These are phyloP conservation scores for Phenganax marumi DNA, from an alignment of 92 coral and sea anemone genomes.

Conservation along the genomic window DNA sequence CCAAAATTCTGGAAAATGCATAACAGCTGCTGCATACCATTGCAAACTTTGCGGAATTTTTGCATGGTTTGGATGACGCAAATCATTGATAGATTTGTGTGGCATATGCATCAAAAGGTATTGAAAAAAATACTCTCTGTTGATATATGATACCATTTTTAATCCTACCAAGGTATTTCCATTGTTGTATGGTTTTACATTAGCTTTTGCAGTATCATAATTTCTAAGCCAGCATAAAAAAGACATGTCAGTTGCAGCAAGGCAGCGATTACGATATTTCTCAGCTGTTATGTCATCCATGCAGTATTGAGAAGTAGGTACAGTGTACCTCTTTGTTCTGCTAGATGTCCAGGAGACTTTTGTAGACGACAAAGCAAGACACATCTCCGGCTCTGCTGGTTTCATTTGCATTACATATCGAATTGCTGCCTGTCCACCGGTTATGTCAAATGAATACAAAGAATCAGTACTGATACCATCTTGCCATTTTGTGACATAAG, in stretches of 20 bases:
- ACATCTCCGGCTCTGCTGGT: slow-evolving; percentile 35
- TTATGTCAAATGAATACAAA: slow-evolving; percentile 19
- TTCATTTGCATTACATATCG: slow-evolving; percentile 17
- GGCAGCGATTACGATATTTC: not conserved
- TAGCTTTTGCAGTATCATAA: not conserved
- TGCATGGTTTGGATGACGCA: not conserved
- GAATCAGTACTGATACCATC: slow-evolving; percentile 26
- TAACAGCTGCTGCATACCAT: too few species aligned
- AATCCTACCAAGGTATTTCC: not conserved
- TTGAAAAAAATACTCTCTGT: not conserved
- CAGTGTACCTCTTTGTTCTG: not conserved
- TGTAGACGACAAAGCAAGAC: not conserved
- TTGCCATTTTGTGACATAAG: slow-evolving; percentile 45
- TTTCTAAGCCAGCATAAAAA: not conserved
- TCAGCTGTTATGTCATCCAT: not conserved
- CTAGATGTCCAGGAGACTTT: slow-evolving; percentile 22
- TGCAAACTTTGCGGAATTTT: not conserved
- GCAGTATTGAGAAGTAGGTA: not conserved
- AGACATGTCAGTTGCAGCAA: not conserved
- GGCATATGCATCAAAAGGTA: not conserved
- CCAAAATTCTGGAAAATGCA: too few species aligned
- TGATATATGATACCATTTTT: not conserved
- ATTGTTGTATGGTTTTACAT: not conserved
- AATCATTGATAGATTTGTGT: not conserved
- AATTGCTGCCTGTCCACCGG: slow-evolving; percentile 25